Conservation (phyloP, 2,113 vertebrate species). For the Rhea americana region DNA sequence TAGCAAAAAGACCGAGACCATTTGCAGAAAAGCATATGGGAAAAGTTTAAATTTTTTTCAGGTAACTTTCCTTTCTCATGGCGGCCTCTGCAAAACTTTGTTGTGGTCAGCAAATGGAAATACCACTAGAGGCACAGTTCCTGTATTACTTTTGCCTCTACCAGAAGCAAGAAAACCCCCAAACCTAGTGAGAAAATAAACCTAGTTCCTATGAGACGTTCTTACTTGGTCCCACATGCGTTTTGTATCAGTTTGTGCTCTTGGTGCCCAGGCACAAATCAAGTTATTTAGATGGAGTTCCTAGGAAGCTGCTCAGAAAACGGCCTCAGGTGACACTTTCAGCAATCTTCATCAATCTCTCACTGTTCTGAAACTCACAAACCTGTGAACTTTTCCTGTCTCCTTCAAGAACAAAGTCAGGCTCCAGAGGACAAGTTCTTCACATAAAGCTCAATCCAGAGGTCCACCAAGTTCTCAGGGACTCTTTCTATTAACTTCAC, state of each 20-base stretch:
- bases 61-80: neutral
- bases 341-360: neutral
- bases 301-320: neutral
- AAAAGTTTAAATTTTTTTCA: neutral
- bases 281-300: neutral
- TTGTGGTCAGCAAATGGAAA: neutral
- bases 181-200: neutral
- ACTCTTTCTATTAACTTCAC: neutral
- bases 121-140: neutral
- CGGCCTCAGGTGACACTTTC: neutral
- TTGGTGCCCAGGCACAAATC: neutral
- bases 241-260: neutral
- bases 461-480: neutral
- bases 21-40: neutral
- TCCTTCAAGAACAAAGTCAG: neutral
- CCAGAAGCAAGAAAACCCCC: neutral
- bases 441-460: neutral
- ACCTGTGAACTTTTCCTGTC: neutral
- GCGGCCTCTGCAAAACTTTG: neutral
- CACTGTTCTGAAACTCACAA: neutral
- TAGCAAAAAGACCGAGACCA: neutral
- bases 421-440: neutral
- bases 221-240: neutral
- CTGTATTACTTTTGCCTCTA: neutral
- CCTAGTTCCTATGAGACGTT: neutral